Evolutionary conservation across 1,140 invertebrate species (phyloP), one percentile per base, ranked within the genome.

Genomic region (Drosophila nigromelanica): DNA sequence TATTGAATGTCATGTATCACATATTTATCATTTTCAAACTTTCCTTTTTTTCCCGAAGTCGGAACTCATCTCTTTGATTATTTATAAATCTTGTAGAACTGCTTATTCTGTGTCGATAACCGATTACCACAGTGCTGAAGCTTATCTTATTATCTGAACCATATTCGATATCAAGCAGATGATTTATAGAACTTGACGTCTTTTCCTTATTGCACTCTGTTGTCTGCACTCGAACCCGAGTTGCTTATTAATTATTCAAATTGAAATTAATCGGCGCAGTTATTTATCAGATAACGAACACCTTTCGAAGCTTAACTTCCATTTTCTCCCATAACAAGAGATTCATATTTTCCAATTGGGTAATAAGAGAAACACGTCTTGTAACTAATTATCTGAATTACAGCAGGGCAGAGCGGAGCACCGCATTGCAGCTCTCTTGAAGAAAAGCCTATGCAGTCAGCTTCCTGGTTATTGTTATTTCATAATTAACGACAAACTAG

Each of bases 391-490:
- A 68, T 68, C 4, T 42, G 62, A 37, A 67, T 66, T 66, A 56
- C 35, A 12, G 24, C 30, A 8, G 27, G n/a, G 33, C 15, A 14
- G 30, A 33, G 30, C 30, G 14, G 4, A 4, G 35, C 14, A 62
- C 4, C 18, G 48, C 21, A n/a, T 43, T 21, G 14, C 43, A 47
- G 45, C 39, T 33, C 60, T 39, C 42, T 35, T 3, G 8, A 51
- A 30, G 24, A 48, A 50, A 69, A 47, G 59, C n/a, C 50, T 63
- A 43, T 43, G 40, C 30, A 51, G 14, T 64, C 66, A 60, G 67
- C 80, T 82, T 82, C 80, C 80, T 85, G 80, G 67, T 82, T 80
- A 82, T 85, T 82, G 80, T 82, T 43, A 58, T 58, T 83, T 83
- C 67, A 85, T 73, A 85, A 83, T 85, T 85, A 69, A 54, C 21